Conservation (phyloP, 2,888 invertebrate genomes). For the Papilio elwesi region DNA sequence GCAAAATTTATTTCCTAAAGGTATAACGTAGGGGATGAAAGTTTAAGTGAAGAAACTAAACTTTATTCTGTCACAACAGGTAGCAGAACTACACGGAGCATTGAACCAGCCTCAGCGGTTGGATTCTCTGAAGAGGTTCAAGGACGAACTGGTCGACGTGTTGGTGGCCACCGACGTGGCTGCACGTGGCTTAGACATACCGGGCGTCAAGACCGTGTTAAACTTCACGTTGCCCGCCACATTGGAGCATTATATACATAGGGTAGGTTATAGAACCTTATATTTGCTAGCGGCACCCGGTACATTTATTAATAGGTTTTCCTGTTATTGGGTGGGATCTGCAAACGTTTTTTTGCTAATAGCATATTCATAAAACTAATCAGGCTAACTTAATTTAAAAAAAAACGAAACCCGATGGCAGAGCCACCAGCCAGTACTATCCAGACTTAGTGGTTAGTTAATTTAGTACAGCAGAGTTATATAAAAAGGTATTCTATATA, state of each 20-base stretch:
- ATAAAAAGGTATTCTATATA: too few species aligned
- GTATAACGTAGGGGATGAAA: too few species aligned
- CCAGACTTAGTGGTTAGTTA: too few species aligned
- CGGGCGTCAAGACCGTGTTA: slow-evolving; percentile 98
- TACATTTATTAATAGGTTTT: too few species aligned
- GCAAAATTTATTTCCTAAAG: too few species aligned
- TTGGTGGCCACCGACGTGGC: slow-evolving; percentile 97
- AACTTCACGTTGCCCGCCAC: slow-evolving; percentile 98
- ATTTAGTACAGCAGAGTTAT: too few species aligned
- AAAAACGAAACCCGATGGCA: too few species aligned
- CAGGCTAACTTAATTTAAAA: too few species aligned
- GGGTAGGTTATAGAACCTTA: slow-evolving; percentile 71
- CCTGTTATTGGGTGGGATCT: too few species aligned
- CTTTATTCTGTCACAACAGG: slow-evolving; percentile 55
- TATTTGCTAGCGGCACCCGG: background rate
- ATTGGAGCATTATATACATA: slow-evolving; percentile 97
- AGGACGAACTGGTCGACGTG: slow-evolving; percentile 92
- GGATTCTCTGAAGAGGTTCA: slow-evolving; percentile 94
- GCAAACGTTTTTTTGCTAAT: too few species aligned
- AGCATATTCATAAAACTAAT: too few species aligned
- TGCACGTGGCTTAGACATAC: slow-evolving; percentile 97
- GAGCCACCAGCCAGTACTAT: too few species aligned
- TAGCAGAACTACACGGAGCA: slow-evolving; percentile 97
- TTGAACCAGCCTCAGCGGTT: slow-evolving; percentile 97
- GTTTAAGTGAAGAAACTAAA: background rate